Evolutionary conservation across 37 sponge, comb jelly and placozoan genomes (phyloP).

Genomic region (Cliona cf. orientalis): DNA sequence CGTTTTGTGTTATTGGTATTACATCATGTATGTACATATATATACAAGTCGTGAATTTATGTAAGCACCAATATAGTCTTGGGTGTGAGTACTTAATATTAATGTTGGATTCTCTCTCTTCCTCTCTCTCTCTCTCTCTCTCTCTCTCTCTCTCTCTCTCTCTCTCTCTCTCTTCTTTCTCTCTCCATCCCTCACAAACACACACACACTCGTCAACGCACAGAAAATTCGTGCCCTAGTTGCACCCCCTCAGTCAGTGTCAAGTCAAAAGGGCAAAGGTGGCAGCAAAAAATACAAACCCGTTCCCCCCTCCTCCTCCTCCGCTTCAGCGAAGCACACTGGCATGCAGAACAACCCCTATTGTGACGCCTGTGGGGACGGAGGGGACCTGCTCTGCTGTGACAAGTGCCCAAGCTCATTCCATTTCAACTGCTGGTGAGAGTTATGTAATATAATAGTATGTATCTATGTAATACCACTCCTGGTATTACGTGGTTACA

Average conservation of each 20-base stretch:
- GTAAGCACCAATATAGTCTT: no score
- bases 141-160: background rate
- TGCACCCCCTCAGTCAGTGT: slow-evolving; percentile 62
- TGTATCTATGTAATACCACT: no score
- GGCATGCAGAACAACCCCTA: slow-evolving; percentile 78
- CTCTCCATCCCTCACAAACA: slow-evolving; percentile 4
- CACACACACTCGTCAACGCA: no score
- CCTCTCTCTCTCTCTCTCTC: background rate
- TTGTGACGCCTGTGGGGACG: slow-evolving; percentile 91
- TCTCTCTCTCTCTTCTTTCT: background rate
- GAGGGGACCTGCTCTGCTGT: slow-evolving; percentile 91
- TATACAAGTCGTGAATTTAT: no score
- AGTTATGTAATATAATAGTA: background rate
- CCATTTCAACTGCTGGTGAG: slow-evolving; percentile 89
- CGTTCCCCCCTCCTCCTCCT: background rate
- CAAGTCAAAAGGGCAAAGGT: slow-evolving; percentile 25
- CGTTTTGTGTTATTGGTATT: no score
- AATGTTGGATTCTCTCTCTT: no score
- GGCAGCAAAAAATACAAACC: slow-evolving; percentile 32
- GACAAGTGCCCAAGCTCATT: slow-evolving; percentile 91
- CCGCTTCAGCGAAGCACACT: slow-evolving; percentile 14
- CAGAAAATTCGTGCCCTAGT: slow-evolving; percentile 82
- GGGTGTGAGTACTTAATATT: no score
- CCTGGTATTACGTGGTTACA: no score
- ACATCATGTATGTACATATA: no score